Conservation (phyloP, 2,797 vertebrate species). For the Myripristis jacobus region DNA sequence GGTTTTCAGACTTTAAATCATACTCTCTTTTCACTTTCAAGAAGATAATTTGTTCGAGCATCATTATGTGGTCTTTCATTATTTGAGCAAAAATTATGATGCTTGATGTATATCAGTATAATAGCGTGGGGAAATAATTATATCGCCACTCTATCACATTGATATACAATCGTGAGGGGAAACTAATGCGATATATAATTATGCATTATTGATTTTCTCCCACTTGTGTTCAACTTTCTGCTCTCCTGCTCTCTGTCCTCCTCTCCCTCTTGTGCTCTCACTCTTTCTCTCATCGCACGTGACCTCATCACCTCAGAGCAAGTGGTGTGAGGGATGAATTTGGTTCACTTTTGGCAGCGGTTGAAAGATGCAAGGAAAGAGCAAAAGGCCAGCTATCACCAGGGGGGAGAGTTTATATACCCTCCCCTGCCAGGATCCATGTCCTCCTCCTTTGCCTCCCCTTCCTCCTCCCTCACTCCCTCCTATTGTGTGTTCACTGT, state of each 20-base stretch:
- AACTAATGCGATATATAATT: slow-evolving; percentile 38
- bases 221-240: background rate
- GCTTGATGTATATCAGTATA: slow-evolving; percentile 34
- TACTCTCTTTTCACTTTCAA: slow-evolving; percentile 48
- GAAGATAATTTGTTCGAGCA: slow-evolving; percentile 37
- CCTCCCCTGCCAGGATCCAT: slow-evolving; percentile 44
- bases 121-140: slow-evolving; percentile 26
- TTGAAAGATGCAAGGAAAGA: slow-evolving; percentile 56
- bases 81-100: slow-evolving; percentile 22
- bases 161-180: slow-evolving; percentile 19
- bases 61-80: slow-evolving; percentile 47
- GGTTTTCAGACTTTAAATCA: slow-evolving; percentile 51
- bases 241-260: background rate
- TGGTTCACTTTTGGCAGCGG: slow-evolving; percentile 44
- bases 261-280: background rate
- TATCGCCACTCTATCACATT: slow-evolving; percentile 10
- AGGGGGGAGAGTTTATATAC: slow-evolving; percentile 47
- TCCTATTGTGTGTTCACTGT: slow-evolving; percentile 63
- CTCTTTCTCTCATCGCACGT: slow-evolving; percentile 27
- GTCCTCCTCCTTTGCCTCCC: slow-evolving; percentile 50
- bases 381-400: slow-evolving; percentile 62
- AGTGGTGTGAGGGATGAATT: slow-evolving; percentile 54
- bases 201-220: slow-evolving; percentile 35
- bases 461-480: slow-evolving; percentile 56
- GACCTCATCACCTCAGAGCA: slow-evolving; percentile 45